phyloP scores from a whole-genome alignment of 2,888 invertebrate species.

The Tridacna gigas region DNA sequence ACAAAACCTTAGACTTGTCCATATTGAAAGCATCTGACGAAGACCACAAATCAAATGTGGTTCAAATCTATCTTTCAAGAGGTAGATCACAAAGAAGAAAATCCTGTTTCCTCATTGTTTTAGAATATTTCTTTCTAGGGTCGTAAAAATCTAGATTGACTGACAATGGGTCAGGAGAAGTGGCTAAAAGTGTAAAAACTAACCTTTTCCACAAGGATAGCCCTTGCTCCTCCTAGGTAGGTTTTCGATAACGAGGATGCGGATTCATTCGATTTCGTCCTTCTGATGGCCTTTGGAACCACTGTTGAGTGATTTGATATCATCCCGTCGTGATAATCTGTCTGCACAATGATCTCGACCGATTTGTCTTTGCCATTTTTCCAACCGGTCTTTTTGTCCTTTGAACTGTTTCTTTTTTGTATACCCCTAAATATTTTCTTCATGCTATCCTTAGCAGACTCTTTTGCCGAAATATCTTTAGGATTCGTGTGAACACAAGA shows the following conservation, averaged over 20 bases:
- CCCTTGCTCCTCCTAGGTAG: constrained; percentile 29
- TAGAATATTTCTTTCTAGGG: too few relatives aligned
- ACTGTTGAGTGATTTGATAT: constrained; percentile 17
- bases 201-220: constrained; percentile 38
- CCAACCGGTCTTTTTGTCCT: neutral
- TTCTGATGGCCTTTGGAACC: constrained; percentile 43
- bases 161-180: too few relatives aligned
- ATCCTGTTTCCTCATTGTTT: too few relatives aligned
- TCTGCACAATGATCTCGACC: constrained; percentile 23
- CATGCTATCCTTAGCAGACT: constrained; percentile 26
- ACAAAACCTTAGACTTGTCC: too few relatives aligned
- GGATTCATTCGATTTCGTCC: constrained; percentile 53
- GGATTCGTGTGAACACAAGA: neutral
- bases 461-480: constrained; percentile 8
- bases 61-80: too few relatives aligned
- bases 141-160: too few relatives aligned
- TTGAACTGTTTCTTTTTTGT: constrained; percentile 1
- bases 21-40: too few relatives aligned
- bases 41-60: too few relatives aligned
- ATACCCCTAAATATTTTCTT: constrained; percentile 37
- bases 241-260: neutral
- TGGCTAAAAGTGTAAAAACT: neutral
- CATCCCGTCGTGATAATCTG: neutral
- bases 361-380: constrained; percentile 1
- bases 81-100: too few relatives aligned